Evolutionary conservation across 2,797 vertebrate species (phyloP).

Genomic region (Leptatherina wallacei): DNA sequence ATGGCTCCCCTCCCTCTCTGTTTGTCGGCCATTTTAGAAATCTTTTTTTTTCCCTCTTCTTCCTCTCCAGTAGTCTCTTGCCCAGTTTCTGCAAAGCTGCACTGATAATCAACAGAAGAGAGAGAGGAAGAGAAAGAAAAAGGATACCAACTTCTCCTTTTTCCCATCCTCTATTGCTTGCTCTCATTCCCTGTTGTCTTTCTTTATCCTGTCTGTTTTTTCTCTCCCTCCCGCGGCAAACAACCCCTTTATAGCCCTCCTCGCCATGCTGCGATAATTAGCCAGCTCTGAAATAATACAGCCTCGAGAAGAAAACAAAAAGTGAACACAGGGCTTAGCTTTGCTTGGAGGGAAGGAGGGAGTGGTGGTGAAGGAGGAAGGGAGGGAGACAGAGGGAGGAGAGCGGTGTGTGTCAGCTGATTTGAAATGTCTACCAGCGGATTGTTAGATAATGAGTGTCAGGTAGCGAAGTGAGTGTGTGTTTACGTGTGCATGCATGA

Average conservation of each 20-base stretch:
- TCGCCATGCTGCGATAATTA: constrained; percentile 78
- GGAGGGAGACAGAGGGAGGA: constrained; percentile 10
- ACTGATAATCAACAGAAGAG: constrained; percentile 34
- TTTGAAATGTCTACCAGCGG: constrained; percentile 69
- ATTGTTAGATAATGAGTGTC: constrained; percentile 69
- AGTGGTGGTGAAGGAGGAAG: constrained; percentile 17
- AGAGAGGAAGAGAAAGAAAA: neutral
- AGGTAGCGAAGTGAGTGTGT: constrained; percentile 45
- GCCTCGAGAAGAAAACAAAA: constrained; percentile 74
- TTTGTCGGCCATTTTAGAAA: constrained; percentile 74
- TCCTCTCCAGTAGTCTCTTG: constrained; percentile 29
- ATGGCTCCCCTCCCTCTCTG: constrained; percentile 52
- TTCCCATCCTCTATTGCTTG: constrained; percentile 20
- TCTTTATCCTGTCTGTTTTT: constrained; percentile 23
- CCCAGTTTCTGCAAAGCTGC: constrained; percentile 19
- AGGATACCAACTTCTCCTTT: constrained; percentile 27
- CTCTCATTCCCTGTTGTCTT: constrained; percentile 45
- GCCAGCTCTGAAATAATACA: constrained; percentile 76
- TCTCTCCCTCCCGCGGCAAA: constrained; percentile 31
- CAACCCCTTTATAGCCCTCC: constrained; percentile 64
- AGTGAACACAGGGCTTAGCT: constrained; percentile 70
- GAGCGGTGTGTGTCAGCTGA: constrained; percentile 61
- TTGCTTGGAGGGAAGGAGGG: constrained; percentile 48
- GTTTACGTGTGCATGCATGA: neutral
- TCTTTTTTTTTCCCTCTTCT: constrained; percentile 32